Evolutionary conservation across 2,113 vertebrate species (phyloP).

Genomic region (Chaenogobius annularis): DNA sequence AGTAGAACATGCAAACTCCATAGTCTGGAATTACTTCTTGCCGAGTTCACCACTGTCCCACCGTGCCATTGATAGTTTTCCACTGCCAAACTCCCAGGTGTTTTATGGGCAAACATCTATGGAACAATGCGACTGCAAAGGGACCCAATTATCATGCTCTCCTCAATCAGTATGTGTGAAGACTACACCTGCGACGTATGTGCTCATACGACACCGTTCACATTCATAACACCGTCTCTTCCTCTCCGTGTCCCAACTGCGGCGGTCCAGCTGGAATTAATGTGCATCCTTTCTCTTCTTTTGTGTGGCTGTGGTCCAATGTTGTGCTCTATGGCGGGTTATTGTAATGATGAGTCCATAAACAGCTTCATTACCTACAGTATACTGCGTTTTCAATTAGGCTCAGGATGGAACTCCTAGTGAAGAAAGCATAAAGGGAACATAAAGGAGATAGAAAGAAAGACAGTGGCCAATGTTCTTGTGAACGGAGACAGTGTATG

Average conservation of each 20-base stretch:
- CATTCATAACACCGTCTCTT: neutral
- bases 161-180: constrained; percentile 45
- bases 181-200: constrained; percentile 26
- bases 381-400: constrained; percentile 51
- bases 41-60: neutral
- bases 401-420: constrained; percentile 17
- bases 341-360: constrained; percentile 51
- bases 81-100: constrained; percentile 22
- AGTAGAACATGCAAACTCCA: too few relatives aligned
- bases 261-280: neutral
- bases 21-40: neutral
- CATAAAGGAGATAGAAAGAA: constrained; percentile 7
- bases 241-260: neutral
- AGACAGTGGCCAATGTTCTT: constrained; percentile 4
- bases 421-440: constrained; percentile 14
- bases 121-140: constrained; percentile 34
- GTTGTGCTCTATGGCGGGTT: constrained; percentile 27
- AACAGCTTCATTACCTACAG: constrained; percentile 51
- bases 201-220: constrained; percentile 27
- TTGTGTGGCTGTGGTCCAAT: constrained; percentile 17
- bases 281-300: constrained; percentile 14
- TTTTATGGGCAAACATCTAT: constrained; percentile 43
- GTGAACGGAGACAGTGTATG: neutral
- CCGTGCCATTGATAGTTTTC: constrained; percentile 11
- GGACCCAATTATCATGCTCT: constrained; percentile 52